These are phyloP conservation scores for Orchestes rusci DNA, from an alignment of 2,888 invertebrate species.

Conservation along the genomic window DNA sequence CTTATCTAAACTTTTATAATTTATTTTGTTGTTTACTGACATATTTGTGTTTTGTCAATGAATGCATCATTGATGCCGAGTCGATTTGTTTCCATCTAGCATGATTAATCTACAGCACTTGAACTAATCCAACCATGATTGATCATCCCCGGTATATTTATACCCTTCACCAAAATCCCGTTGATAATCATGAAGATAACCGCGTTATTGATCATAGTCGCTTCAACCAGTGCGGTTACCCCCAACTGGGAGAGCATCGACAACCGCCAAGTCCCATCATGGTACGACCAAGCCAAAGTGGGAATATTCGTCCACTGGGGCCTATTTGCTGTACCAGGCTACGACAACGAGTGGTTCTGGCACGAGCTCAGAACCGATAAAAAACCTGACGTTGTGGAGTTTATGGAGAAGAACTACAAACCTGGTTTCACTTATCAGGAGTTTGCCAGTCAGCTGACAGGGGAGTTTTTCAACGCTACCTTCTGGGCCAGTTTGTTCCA, in stretches of 20 bases:
- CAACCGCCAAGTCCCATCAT: slow-evolving; percentile 68
- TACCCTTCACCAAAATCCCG: no score
- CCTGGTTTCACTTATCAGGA: slow-evolving; percentile 87
- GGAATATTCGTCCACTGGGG: slow-evolving; percentile 96
- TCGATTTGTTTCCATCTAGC: no score
- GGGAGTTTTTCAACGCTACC: slow-evolving; percentile 79
- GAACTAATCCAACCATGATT: no score
- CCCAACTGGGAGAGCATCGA: slow-evolving; percentile 82
- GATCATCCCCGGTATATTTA: no score
- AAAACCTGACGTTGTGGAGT: slow-evolving; percentile 38
- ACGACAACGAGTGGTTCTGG: slow-evolving; percentile 84
- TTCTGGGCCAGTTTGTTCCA: slow-evolving; percentile 79
- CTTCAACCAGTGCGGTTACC: no score
- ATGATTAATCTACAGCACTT: no score
- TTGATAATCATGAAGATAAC: no score
- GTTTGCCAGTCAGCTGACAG: slow-evolving; percentile 81
- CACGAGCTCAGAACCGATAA: slow-evolving; percentile 52
- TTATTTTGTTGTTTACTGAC: no score
- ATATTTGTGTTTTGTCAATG: no score
- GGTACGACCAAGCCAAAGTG: slow-evolving; percentile 87
- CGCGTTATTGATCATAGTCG: no score
- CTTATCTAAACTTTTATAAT: no score
- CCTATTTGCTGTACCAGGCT: slow-evolving; percentile 57
- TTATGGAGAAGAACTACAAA: slow-evolving; percentile 76
- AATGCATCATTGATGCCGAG: no score